Conservation (phyloP, 1,140 invertebrate species). For the Galleria mellonella region DNA sequence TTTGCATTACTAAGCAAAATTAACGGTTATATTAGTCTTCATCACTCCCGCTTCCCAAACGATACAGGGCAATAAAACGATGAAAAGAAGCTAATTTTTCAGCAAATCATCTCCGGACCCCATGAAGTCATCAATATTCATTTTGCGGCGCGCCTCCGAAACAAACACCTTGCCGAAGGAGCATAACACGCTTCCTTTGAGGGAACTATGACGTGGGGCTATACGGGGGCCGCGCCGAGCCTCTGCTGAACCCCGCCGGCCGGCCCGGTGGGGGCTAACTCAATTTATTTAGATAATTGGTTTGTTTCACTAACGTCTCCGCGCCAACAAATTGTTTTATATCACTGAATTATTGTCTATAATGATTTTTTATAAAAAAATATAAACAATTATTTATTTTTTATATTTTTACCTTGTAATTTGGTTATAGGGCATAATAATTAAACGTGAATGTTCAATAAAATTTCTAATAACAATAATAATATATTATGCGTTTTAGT, state of each 20-base stretch:
- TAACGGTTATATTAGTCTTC: slow-evolving; percentile 69
- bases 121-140: slow-evolving; percentile 73
- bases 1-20: slow-evolving; percentile 62
- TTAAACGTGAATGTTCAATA: too few relatives aligned
- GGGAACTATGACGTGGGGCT: slow-evolving; percentile 43
- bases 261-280: slow-evolving; percentile 43
- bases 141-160: slow-evolving; percentile 65
- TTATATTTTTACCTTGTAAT: too few relatives aligned
- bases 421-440: too few relatives aligned
- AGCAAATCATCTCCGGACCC: slow-evolving; percentile 67
- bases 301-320: slow-evolving; percentile 53
- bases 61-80: slow-evolving; percentile 58
- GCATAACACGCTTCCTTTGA: slow-evolving; percentile 30
- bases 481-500: too few relatives aligned
- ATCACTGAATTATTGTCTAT: slow-evolving; percentile 25
- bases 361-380: too few relatives aligned
- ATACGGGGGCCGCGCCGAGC: background rate
- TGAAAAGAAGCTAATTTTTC: slow-evolving; percentile 70
- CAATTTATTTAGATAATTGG: slow-evolving; percentile 69
- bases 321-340: slow-evolving; percentile 42
- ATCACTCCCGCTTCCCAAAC: slow-evolving; percentile 42
- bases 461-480: too few relatives aligned
- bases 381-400: too few relatives aligned
- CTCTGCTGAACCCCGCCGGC: slow-evolving; percentile 11
- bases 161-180: slow-evolving; percentile 66